A percentile compares a stretch with the other conserved stretches of the same genome.
These are phyloP conservation scores for Peromyscus eremicus DNA, from an alignment of 2,797 vertebrate genomes.

Conservation along the genomic window DNA sequence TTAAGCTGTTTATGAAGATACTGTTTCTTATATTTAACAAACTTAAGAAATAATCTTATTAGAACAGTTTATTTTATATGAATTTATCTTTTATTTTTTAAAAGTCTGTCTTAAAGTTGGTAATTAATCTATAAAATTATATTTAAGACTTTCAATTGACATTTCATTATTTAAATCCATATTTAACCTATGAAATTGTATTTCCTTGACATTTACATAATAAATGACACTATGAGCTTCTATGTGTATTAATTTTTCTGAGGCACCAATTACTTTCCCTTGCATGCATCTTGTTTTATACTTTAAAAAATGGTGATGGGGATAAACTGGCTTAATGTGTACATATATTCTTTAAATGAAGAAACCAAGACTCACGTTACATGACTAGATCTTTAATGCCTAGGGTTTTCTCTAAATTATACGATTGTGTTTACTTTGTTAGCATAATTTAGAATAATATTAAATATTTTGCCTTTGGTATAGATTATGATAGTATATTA, in stretches of 20 bases:
- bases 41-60: conserved; percentile 51
- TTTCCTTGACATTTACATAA: conserved; percentile 46
- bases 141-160: not conserved
- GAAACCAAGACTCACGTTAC: conserved; percentile 14
- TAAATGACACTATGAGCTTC: not conserved
- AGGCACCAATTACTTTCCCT: not conserved
- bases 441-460: conserved; percentile 59
- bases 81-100: conserved; percentile 62
- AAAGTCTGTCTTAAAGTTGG: conserved; percentile 35
- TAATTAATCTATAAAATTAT: conserved; percentile 45
- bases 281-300: conserved; percentile 35
- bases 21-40: conserved; percentile 43
- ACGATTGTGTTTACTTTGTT: conserved; percentile 58
- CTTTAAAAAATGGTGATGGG: not conserved
- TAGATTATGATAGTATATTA: conserved; percentile 32
- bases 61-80: conserved; percentile 19
- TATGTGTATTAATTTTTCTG: conserved; percentile 30
- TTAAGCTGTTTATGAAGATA: conserved; percentile 26
- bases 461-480: conserved; percentile 61
- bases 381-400: not conserved
- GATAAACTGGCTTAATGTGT: not conserved
- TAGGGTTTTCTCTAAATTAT: conserved; percentile 43
- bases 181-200: conserved; percentile 25
- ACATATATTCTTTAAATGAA: not conserved
- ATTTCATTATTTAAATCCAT: conserved; percentile 8